Percentiles rank a stretch among this genome's conserved stretches.
phyloP scores from a whole-genome alignment of 2,888 invertebrate species.

The Sarcophaga carnaria region DNA sequence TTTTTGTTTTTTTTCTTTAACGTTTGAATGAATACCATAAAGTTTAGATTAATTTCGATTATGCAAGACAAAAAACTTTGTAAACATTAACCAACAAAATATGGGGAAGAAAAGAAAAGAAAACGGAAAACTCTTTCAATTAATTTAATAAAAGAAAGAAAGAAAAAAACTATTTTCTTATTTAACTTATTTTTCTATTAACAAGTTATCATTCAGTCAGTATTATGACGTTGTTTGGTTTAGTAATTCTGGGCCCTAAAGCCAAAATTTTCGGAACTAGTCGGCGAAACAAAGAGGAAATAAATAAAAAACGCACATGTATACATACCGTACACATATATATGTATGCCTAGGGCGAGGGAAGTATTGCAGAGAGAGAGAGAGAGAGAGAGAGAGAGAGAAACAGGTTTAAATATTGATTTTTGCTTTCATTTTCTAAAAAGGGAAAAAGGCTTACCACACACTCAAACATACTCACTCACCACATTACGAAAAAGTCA shows the following conservation, averaged over 20 bases:
- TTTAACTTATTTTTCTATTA: background rate
- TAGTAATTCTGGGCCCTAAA: background rate
- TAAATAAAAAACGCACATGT: background rate
- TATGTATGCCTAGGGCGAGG: background rate
- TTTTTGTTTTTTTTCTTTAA: no score
- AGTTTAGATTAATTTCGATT: slow-evolving; percentile 5
- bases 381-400: background rate
- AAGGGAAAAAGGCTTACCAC: no score
- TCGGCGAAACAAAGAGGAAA: background rate
- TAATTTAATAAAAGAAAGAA: slow-evolving; percentile 1
- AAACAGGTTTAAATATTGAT: background rate
- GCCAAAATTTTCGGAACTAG: background rate
- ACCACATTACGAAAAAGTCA: background rate
- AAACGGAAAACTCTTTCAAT: background rate
- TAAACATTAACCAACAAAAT: background rate
- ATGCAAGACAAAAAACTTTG: slow-evolving; percentile 11
- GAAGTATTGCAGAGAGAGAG: background rate
- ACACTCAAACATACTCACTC: no score
- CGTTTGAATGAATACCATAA: background rate
- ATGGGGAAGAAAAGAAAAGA: background rate
- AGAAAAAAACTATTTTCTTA: background rate
- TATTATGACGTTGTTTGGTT: background rate
- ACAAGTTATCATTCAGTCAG: background rate
- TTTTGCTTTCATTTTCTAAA: background rate
- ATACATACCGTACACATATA: background rate